Conservation (phyloP, 1,140 invertebrate genomes). For the Alviniconcha marisindica region DNA sequence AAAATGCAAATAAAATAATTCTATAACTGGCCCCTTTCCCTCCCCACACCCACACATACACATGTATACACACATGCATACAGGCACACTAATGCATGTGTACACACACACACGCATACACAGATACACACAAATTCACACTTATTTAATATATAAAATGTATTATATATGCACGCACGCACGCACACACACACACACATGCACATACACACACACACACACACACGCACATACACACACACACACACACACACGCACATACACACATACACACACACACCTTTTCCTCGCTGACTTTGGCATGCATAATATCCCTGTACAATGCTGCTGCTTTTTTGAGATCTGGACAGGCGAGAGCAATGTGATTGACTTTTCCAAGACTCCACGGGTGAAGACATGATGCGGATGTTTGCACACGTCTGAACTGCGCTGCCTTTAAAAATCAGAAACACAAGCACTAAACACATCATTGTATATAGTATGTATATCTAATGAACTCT, state of each 20-base stretch:
- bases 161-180: neutral
- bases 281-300: conserved; percentile 77
- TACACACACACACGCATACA: no score
- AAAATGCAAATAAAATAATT: conserved; percentile 33
- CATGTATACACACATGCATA: no score
- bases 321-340: conserved; percentile 78
- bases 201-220: neutral
- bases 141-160: no score
- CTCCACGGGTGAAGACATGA: conserved; percentile 64
- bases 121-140: no score
- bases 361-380: conserved; percentile 81
- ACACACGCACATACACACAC: neutral
- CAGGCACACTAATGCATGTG: no score
- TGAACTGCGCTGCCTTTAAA: no score
- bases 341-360: conserved; percentile 80
- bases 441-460: no score
- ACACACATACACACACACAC: no score
- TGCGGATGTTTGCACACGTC: neutral
- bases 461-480: no score
- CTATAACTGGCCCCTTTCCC: no score
- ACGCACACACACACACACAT: neutral
- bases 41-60: no score
- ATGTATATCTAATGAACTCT: no score
- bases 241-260: neutral
- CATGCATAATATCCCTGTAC: conserved; percentile 80